A percentile compares a stretch with the other conserved stretches of the same genome.
Evolutionary conservation across 2,888 invertebrate species (phyloP).

Genomic region (Platycnemis pennipes): DNA sequence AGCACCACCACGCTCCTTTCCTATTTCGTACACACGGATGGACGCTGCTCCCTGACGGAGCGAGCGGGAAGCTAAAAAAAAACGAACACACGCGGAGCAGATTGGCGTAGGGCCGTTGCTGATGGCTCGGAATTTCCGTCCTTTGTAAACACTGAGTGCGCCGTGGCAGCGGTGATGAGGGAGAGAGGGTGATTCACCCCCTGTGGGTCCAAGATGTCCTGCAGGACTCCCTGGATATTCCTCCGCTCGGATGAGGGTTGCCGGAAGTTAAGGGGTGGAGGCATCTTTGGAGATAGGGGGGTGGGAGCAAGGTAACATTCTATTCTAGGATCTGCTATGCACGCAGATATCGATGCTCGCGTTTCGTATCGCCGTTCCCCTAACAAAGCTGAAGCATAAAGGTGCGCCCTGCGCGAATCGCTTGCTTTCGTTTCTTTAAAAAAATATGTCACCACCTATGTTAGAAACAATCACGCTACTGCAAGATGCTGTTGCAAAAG

Average conservation of each 20-base stretch:
- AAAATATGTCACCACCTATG: no score
- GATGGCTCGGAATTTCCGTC: conserved; percentile 32
- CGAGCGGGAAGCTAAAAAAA: background rate
- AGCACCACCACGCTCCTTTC: background rate
- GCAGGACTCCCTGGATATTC: background rate
- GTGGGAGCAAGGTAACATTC: no score
- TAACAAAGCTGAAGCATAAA: no score
- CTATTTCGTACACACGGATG: background rate
- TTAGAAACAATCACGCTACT: no score
- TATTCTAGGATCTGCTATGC: background rate
- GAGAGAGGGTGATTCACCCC: conserved; percentile 2
- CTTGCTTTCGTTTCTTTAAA: no score
- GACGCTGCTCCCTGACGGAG: no score
- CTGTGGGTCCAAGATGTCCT: background rate
- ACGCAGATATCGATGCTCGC: background rate
- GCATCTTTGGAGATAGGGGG: background rate
- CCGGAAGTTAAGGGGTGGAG: background rate
- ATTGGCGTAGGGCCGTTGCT: background rate
- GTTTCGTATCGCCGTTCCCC: no score
- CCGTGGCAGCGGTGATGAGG: background rate
- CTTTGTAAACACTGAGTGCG: background rate
- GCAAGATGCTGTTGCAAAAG: no score
- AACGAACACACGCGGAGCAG: background rate
- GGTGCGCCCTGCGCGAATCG: no score
- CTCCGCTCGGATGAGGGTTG: background rate